Percentiles rank a stretch among this genome's conserved stretches.
phyloP scores from a whole-genome alignment of 2,797 vertebrate species.

The Taenioides sp. region DNA sequence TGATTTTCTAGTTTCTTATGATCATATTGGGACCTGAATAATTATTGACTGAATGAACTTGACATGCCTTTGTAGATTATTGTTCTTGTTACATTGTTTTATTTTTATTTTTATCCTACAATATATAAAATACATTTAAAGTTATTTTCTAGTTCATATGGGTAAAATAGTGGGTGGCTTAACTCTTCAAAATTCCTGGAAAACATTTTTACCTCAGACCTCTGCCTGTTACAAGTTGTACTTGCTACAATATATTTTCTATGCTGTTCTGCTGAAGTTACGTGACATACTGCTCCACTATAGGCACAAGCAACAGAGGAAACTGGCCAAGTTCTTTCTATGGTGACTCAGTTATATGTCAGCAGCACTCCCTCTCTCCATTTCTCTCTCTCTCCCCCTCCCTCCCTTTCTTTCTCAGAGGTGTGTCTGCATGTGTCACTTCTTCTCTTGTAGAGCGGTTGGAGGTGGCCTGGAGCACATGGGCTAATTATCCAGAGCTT shows the following conservation, averaged over 20 bases:
- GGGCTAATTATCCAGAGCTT: slow-evolving; percentile 61
- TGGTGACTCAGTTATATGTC: slow-evolving; percentile 64
- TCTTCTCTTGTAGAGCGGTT: too few relatives aligned
- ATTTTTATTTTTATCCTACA: background rate
- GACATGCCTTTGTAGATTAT: background rate
- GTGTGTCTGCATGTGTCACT: too few relatives aligned
- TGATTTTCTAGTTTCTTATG: background rate
- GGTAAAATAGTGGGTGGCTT: background rate
- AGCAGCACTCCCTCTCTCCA: slow-evolving; percentile 23
- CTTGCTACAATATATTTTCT: too few relatives aligned
- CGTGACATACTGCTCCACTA: background rate
- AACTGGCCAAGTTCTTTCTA: slow-evolving; percentile 31
- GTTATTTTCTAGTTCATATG: background rate
- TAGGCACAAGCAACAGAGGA: slow-evolving; percentile 19
- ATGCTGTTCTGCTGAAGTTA: slow-evolving; percentile 3
- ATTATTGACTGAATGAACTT: background rate
- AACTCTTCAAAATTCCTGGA: background rate
- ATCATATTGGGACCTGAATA: too few relatives aligned
- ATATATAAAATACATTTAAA: background rate
- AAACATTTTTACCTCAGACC: background rate
- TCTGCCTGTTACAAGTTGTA: background rate
- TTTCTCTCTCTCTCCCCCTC: slow-evolving; percentile 5
- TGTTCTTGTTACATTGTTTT: too few relatives aligned
- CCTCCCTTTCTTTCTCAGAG: too few relatives aligned
- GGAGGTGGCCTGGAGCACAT: slow-evolving; percentile 30